These are phyloP conservation scores for Cephus spinipes DNA, from an alignment of 2,888 invertebrate genomes.

Conservation along the genomic window DNA sequence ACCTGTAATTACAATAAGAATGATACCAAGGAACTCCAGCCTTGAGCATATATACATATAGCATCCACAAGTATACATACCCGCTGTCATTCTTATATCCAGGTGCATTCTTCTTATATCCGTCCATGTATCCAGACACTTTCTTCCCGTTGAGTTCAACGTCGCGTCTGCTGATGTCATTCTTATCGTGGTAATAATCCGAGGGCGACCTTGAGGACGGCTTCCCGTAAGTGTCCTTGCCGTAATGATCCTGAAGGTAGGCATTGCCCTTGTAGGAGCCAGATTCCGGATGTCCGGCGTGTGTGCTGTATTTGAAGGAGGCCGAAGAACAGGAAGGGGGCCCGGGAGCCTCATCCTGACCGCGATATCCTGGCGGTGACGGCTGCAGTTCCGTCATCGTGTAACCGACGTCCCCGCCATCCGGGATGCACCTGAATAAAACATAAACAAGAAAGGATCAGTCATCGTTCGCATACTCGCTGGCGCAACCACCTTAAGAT, in stretches of 20 bases:
- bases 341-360: constrained; percentile 63
- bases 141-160: constrained; percentile 43
- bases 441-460: constrained; percentile 12
- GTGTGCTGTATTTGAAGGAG: constrained; percentile 56
- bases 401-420: constrained; percentile 65
- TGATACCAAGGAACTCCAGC: constrained; percentile 1
- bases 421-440: constrained; percentile 59
- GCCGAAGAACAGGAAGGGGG: constrained; percentile 54
- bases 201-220: neutral
- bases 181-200: constrained; percentile 31
- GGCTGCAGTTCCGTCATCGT: constrained; percentile 66
- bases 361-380: constrained; percentile 64
- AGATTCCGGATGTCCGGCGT: constrained; percentile 52
- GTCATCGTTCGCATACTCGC: neutral
- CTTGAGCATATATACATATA: neutral
- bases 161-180: neutral
- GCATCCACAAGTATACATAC: constrained; percentile 36
- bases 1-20: constrained; percentile 41
- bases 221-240: constrained; percentile 46
- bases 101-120: constrained; percentile 63
- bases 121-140: constrained; percentile 59
- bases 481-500: neutral
- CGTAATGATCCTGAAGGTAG: constrained; percentile 55
- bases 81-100: constrained; percentile 65
- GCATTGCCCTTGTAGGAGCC: constrained; percentile 55